Base-by-base conservation (phyloP, 2,888 invertebrate genomes). In the Nineta flava region DNA sequence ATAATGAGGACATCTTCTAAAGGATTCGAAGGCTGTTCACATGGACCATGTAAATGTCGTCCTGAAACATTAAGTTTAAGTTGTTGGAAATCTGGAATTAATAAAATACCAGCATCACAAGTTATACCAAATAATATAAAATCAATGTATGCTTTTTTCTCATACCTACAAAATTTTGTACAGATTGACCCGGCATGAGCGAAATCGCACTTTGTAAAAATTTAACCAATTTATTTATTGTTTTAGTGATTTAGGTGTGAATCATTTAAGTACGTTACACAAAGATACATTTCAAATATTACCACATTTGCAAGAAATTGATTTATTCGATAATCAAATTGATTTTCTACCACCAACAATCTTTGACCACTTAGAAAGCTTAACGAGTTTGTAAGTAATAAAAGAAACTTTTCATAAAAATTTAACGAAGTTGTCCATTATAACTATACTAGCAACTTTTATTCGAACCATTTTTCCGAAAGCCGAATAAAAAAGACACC, bases 281-380 rank as follows among this genome's bases (percentile, higher is more conserved):
- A 80, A 80, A 60, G 76, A 78, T 53, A 75, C 80, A 0, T 83
- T 86, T 60, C 72, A 74, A 55, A 76, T 76, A 9, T 70, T 86
- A 67, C 69, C 72, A 3, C 74, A 77, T 19, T 65, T 86, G 3
- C 71, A 70, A 46, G 79, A 82, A 58, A 62, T 82, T 47, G 81
- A 87, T 62, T 71, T 87, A 59, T 85, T 83, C 55, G 79, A 81
- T 59, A 87, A 87, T 63, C 74, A 74, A 50, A 71, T 87, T 17
- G 78, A 80, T 56, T 76, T 74, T 59, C 62, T 87, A 21, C 80
- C 83, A 0, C 69, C 73, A 2, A 72, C 73, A 2, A 69, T 82
- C 52, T 85, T 86, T 58, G 73, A 77, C 56, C 72, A 76, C 9
- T 66, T 82, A 47, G 70, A 73, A 55, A 78, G 74, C 58, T 64